phyloP scores from a whole-genome alignment of 2,888 invertebrate genomes.

The Eupithecia insigniata region DNA sequence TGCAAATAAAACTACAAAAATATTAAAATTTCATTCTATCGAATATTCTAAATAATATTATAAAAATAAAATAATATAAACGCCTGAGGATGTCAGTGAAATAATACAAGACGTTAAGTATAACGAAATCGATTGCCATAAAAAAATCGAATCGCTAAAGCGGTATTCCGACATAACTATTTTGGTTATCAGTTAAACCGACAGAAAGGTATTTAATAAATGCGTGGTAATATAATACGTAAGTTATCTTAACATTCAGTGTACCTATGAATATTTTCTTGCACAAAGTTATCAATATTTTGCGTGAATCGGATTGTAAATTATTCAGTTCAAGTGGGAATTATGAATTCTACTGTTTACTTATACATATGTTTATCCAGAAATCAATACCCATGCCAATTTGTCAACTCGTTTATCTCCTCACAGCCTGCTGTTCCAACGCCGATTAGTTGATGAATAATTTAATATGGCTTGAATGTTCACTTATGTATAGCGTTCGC shows the following conservation, averaged over 20 bases:
- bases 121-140: no score
- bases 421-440: background rate
- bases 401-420: background rate
- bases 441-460: background rate
- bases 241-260: background rate
- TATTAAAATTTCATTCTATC: no score
- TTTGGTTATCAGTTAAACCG: no score
- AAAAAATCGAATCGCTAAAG: no score
- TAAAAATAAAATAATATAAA: no score
- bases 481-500: background rate
- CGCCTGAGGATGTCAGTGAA: no score
- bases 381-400: background rate
- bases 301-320: background rate
- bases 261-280: background rate
- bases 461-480: background rate
- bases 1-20: no score
- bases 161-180: no score
- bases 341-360: background rate
- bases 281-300: background rate
- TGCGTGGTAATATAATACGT: no score
- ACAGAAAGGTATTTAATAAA: no score
- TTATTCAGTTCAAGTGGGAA: background rate
- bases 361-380: background rate
- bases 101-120: no score
- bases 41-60: no score